Evolutionary conservation across 2,888 invertebrate species (phyloP).

Genomic region (Drosophila paramelanica): DNA sequence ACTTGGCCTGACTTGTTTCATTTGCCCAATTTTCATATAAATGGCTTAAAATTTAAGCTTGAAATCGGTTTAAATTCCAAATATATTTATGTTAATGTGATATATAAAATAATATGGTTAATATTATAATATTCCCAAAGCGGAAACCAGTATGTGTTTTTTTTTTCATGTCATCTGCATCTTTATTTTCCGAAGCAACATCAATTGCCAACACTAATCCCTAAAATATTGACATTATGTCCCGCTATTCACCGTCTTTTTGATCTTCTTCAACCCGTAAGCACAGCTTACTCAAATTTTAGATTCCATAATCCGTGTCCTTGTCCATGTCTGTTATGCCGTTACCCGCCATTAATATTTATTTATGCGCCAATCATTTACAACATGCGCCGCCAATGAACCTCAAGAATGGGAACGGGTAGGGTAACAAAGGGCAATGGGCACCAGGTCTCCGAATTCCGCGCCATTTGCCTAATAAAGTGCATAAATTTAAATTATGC

Average conservation of each 20-base stretch:
- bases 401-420: conserved; percentile 3
- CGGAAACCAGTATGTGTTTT: too few relatives aligned
- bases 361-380: conserved; percentile 66
- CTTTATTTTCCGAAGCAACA: too few relatives aligned
- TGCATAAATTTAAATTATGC: conserved; percentile 70
- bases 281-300: conserved; percentile 15
- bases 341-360: conserved; percentile 61
- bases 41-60: neutral
- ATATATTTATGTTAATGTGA: too few relatives aligned
- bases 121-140: too few relatives aligned
- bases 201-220: conserved; percentile 12
- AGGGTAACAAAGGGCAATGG: neutral
- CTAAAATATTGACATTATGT: conserved; percentile 17
- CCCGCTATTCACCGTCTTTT: neutral
- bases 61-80: neutral
- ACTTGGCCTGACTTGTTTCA: neutral
- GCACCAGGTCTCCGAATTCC: conserved; percentile 30
- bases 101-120: too few relatives aligned
- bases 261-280: conserved; percentile 28
- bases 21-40: neutral
- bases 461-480: conserved; percentile 58
- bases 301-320: conserved; percentile 24
- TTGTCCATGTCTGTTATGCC: conserved; percentile 2
- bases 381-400: conserved; percentile 36
- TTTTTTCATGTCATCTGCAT: too few relatives aligned